These are phyloP conservation scores for Merluccius polli DNA, from an alignment of 2,797 vertebrate genomes.

Conservation along the genomic window DNA sequence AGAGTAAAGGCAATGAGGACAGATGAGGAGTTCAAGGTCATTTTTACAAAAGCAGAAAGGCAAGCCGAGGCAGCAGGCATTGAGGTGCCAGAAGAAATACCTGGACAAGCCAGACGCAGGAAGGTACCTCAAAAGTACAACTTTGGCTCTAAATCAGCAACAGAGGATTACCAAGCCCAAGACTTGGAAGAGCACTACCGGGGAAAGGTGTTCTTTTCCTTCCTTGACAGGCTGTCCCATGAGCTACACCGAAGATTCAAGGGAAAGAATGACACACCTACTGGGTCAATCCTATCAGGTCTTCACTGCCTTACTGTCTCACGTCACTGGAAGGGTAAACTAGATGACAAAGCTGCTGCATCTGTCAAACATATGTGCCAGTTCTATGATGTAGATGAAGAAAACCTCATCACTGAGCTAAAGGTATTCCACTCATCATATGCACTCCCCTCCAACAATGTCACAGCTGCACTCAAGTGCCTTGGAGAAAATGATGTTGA, in stretches of 20 bases:
- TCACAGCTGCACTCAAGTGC: background rate
- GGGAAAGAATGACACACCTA: constrained; percentile 11
- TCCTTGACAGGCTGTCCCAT: constrained; percentile 1
- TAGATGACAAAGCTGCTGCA: background rate
- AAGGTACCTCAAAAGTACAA: constrained; percentile 11
- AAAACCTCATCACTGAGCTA: background rate
- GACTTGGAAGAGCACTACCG: too few species aligned
- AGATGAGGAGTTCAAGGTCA: constrained; percentile 11
- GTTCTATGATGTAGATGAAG: constrained; percentile 1
- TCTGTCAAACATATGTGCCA: background rate
- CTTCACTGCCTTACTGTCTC: background rate
- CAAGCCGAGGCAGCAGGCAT: constrained; percentile 6
- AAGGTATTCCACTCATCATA: background rate
- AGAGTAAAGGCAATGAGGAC: constrained; percentile 19
- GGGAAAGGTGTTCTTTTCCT: too few species aligned
- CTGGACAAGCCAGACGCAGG: constrained; percentile 5
- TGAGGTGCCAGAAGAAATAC: constrained; percentile 3
- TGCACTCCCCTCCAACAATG: background rate
- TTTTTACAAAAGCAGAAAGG: constrained; percentile 16
- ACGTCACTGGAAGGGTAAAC: background rate
- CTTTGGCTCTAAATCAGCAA: background rate
- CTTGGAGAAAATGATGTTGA: background rate
- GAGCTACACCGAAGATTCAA: constrained; percentile 16
- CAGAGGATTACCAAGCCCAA: constrained; percentile 7
- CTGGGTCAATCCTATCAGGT: constrained; percentile 7